phyloP scores from a whole-genome alignment of 2,113 vertebrate species.

The Pterocles orientalis region DNA sequence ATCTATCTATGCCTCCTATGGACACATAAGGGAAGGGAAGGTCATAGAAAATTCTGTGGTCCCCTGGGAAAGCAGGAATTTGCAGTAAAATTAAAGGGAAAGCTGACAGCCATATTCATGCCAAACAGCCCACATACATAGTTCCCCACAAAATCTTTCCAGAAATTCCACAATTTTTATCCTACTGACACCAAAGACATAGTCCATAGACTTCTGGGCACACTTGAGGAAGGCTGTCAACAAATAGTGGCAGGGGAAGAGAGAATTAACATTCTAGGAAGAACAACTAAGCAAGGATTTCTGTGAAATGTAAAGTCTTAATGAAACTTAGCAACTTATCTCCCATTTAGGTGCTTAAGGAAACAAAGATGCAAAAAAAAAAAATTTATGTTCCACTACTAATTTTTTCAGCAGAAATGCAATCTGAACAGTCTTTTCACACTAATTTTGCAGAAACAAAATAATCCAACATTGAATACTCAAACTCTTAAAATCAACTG shows the following conservation, averaged over 20 bases:
- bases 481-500: background rate
- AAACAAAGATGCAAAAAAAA: background rate
- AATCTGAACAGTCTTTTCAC: background rate
- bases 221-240: background rate
- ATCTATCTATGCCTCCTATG: background rate
- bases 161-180: background rate
- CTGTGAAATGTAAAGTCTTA: background rate
- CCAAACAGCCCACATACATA: background rate
- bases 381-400: background rate
- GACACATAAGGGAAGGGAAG: background rate
- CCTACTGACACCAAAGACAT: background rate
- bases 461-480: background rate
- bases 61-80: background rate
- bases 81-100: background rate
- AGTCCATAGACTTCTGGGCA: background rate
- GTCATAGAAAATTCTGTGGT: background rate
- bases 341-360: background rate
- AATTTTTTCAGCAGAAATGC: background rate
- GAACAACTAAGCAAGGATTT: background rate
- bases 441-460: background rate
- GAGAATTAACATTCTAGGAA: background rate
- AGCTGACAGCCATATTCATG: background rate
- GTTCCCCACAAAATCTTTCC: background rate
- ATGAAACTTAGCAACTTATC: background rate
- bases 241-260: background rate